A percentile compares a stretch with the other conserved stretches of the same genome.
Conservation (phyloP, 2,797 vertebrate genomes). For the Chloroceryle inda region DNA sequence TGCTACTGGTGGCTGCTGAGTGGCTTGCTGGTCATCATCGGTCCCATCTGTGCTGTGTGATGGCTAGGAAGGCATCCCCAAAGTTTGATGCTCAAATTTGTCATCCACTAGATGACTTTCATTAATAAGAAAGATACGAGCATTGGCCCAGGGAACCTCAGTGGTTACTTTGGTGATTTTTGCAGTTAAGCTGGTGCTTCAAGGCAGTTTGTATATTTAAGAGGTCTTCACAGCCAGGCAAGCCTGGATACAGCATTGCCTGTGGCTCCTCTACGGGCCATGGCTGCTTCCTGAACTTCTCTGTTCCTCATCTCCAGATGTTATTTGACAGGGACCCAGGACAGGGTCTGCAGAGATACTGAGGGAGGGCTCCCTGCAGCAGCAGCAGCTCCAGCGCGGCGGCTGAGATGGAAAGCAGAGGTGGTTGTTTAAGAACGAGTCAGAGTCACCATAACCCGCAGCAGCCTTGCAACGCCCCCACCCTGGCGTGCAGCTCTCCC, state of each 20-base stretch:
- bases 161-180: neutral
- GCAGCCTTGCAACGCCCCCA: neutral
- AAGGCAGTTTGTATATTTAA: neutral
- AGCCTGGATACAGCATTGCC: neutral
- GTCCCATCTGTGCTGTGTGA: neutral
- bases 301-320: rapidly evolving
- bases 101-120: neutral
- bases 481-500: neutral
- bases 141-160: neutral
- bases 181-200: neutral
- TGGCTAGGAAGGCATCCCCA: neutral
- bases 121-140: neutral
- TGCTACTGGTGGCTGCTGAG: neutral
- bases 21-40: rapidly evolving
- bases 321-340: neutral
- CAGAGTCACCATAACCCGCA: neutral
- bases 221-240: neutral
- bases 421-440: neutral
- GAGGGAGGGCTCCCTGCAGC: neutral
- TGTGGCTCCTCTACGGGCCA: rapidly evolving
- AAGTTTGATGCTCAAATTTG: neutral
- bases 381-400: neutral
- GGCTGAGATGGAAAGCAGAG: neutral
- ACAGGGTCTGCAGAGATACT: neutral
- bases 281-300: neutral